These are phyloP conservation scores for Microplitis mediator DNA, from an alignment of 1,140 invertebrate species.

Conservation along the genomic window DNA sequence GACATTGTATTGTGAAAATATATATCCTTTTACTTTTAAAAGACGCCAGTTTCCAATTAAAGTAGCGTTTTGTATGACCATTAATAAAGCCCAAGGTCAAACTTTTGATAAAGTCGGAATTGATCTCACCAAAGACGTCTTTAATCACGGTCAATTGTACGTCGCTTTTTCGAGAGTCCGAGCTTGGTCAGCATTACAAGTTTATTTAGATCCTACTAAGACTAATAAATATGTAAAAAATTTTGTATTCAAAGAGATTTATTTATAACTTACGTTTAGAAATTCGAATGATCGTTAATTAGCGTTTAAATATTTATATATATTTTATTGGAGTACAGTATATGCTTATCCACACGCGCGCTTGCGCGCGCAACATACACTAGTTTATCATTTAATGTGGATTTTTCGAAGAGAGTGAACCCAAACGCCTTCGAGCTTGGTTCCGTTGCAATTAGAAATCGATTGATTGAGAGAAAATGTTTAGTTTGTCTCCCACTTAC, in stretches of 20 bases:
- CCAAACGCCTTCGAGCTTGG: too few species aligned
- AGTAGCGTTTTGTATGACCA: constrained; percentile 63
- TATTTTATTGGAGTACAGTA: too few species aligned
- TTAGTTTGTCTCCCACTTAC: too few species aligned
- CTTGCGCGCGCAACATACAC: too few species aligned
- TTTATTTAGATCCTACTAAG: constrained; percentile 1
- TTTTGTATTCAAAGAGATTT: constrained; percentile 14
- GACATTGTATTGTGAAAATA: neutral
- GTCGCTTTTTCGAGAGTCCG: constrained; percentile 38
- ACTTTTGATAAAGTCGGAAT: constrained; percentile 42
- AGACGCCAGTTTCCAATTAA: constrained; percentile 37
- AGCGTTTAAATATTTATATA: too few species aligned
- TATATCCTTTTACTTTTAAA: constrained; percentile 16
- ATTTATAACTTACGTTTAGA: too few species aligned
- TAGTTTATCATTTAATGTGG: too few species aligned
- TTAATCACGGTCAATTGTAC: constrained; percentile 40
- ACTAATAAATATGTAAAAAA: constrained; percentile 2
- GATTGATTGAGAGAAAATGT: too few species aligned
- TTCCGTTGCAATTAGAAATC: too few species aligned
- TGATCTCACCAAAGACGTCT: constrained; percentile 40
- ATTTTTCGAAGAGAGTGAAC: too few species aligned
- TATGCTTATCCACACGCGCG: too few species aligned
- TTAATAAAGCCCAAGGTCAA: constrained; percentile 53
- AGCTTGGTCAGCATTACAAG: constrained; percentile 13
- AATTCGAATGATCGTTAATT: too few species aligned